Conservation (phyloP, 1,140 invertebrate genomes). For the Scaptodrosophila lebanonensis region DNA sequence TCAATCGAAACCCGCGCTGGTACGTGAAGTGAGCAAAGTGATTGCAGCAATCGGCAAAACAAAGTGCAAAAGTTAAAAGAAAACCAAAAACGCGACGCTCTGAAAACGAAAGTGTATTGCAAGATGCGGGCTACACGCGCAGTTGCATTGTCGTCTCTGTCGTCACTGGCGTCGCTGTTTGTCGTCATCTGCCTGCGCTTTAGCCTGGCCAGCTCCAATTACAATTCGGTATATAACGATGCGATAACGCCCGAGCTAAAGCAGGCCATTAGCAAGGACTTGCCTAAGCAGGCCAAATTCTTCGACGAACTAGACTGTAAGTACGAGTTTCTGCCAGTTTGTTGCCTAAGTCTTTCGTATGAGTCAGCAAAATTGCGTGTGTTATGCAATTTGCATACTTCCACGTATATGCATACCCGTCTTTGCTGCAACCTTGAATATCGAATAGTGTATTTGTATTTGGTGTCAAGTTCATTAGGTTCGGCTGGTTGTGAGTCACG, state of each 20-base stretch:
- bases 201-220: slow-evolving; percentile 43
- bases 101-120: slow-evolving; percentile 64
- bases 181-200: slow-evolving; percentile 6
- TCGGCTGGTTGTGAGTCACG: too few species aligned
- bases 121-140: slow-evolving; percentile 45
- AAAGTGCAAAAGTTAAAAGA: slow-evolving; percentile 6
- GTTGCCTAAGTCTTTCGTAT: slow-evolving; percentile 42
- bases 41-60: slow-evolving; percentile 59
- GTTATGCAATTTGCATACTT: slow-evolving; percentile 59
- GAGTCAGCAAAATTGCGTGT: slow-evolving; percentile 6
- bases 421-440: slow-evolving; percentile 14
- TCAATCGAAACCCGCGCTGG: slow-evolving; percentile 69
- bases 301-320: slow-evolving; percentile 76
- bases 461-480: slow-evolving; percentile 53
- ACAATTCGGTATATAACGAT: slow-evolving; percentile 68
- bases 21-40: slow-evolving; percentile 69
- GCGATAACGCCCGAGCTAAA: slow-evolving; percentile 61
- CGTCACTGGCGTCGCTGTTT: slow-evolving; percentile 15
- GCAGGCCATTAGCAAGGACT: slow-evolving; percentile 64
- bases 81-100: slow-evolving; percentile 15
- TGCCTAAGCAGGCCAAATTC: slow-evolving; percentile 76
- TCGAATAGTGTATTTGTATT: too few species aligned
- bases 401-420: too few species aligned
- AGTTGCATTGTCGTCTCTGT: slow-evolving; percentile 30
- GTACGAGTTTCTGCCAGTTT: slow-evolving; percentile 44